These are phyloP conservation scores for Plodia interpunctella DNA, from an alignment of 1,140 invertebrate species.

Conservation along the genomic window DNA sequence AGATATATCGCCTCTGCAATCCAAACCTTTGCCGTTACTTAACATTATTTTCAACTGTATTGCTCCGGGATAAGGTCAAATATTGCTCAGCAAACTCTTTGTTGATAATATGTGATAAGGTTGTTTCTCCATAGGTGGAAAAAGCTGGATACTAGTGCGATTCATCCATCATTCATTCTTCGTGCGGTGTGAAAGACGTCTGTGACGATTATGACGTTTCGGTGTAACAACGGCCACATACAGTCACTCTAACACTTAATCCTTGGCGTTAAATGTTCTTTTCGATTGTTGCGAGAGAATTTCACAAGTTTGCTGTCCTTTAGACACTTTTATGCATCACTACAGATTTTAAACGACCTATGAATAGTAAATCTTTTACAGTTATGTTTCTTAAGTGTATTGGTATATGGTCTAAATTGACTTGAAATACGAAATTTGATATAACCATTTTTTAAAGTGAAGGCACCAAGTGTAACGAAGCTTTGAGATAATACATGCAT, in stretches of 20 bases:
- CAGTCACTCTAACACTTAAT: slow-evolving; percentile 30
- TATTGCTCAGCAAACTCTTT: slow-evolving; percentile 15
- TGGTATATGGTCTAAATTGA: background rate
- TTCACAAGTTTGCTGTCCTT: slow-evolving; percentile 24
- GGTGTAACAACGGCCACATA: slow-evolving; percentile 35
- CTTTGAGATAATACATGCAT: slow-evolving; percentile 43
- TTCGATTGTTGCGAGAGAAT: slow-evolving; percentile 31
- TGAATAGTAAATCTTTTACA: background rate
- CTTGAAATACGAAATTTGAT: background rate
- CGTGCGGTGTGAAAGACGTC: slow-evolving; percentile 63
- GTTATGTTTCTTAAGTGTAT: background rate
- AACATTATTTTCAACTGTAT: slow-evolving; percentile 5
- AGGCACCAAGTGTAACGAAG: slow-evolving; percentile 39
- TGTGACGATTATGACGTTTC: slow-evolving; percentile 65
- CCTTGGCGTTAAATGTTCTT: slow-evolving; percentile 38
- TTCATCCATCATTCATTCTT: slow-evolving; percentile 71
- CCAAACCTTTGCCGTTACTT: slow-evolving; percentile 10
- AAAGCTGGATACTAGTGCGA: slow-evolving; percentile 57
- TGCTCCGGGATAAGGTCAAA: slow-evolving; percentile 22
- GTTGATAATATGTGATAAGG: slow-evolving; percentile 17
- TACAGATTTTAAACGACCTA: slow-evolving; percentile 18
- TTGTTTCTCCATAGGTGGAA: slow-evolving; percentile 40
- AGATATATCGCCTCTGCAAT: slow-evolving; percentile 45
- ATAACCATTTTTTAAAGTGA: background rate
- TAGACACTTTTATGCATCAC: slow-evolving; percentile 39